Conservation (phyloP, 2,113 vertebrate species). For the Hemicordylus capensis region DNA sequence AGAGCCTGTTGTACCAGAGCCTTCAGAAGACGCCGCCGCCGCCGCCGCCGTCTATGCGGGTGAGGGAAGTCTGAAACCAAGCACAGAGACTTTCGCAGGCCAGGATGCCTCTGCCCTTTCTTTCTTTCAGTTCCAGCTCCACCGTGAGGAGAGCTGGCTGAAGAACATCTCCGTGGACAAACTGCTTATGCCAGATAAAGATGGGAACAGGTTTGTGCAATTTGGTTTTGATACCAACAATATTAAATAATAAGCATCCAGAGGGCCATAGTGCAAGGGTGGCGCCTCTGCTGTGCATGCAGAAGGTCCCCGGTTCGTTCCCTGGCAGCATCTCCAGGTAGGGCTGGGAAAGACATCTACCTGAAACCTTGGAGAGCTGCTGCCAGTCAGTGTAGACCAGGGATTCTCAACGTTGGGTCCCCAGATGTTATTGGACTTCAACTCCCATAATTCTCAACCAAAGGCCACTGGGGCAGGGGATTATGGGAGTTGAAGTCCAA, state of each 20-base stretch:
- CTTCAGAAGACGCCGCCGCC: fast-evolving
- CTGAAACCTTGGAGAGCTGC: no score
- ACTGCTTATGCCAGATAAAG: conserved; percentile 69
- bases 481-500: no score
- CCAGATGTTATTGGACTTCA: no score
- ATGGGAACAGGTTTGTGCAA: conserved; percentile 75
- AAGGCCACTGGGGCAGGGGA: no score
- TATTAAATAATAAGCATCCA: fast-evolving
- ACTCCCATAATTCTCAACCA: no score
- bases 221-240: not conserved
- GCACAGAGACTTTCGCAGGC: fast-evolving
- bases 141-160: conserved; percentile 74
- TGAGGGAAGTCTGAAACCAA: not conserved
- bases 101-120: conserved; percentile 58
- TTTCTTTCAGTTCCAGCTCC: conserved; percentile 84
- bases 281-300: no score
- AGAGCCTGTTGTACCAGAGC: not conserved
- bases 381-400: no score
- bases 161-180: conserved; percentile 60
- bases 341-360: no score
- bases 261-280: no score
- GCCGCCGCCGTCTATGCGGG: fast-evolving
- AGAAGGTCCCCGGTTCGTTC: no score
- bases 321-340: no score
- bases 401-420: no score